Percentiles rank a stretch among this genome's conserved stretches.
Conservation (phyloP, 2,888 invertebrate genomes). For the Amphiduros pacificus region DNA sequence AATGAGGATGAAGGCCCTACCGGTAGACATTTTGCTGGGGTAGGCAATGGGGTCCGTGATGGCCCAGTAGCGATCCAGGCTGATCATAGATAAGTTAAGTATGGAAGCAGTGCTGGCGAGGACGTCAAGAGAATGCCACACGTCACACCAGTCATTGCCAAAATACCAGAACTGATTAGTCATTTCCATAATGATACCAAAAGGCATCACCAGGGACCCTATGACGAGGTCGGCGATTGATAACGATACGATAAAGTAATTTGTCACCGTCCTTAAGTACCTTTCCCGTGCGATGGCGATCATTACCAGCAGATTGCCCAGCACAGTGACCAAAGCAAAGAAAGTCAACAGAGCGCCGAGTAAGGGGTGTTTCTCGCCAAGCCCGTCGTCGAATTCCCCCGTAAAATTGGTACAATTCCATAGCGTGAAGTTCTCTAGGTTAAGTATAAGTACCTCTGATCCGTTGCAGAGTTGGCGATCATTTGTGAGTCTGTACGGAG, state of each 20-base stretch:
- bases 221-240: conserved; percentile 96
- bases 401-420: not conserved
- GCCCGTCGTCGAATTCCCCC: not conserved
- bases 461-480: not conserved
- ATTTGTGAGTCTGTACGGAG: too few relatives aligned
- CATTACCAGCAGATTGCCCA: conserved; percentile 93
- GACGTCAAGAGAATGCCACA: conserved; percentile 96
- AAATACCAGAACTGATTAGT: conserved; percentile 75
- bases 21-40: conserved; percentile 89
- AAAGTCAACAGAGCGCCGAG: conserved; percentile 76
- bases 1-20: conserved; percentile 83
- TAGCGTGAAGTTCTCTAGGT: not conserved
- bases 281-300: conserved; percentile 89
- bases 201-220: conserved; percentile 96
- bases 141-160: conserved; percentile 94
- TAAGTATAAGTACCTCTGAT: not conserved
- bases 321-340: conserved; percentile 89
- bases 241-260: conserved; percentile 94
- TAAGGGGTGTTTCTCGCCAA: not conserved
- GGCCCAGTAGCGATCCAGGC: conserved; percentile 96
- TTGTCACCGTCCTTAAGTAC: conserved; percentile 94
- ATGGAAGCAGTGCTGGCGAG: conserved; percentile 97
- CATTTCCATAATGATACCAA: conserved; percentile 62
- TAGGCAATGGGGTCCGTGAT: conserved; percentile 98
- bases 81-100: conserved; percentile 94